A percentile compares a stretch with the other conserved stretches of the same genome.
Conservation (phyloP, 2,797 vertebrate genomes). For the Todus mexicanus region DNA sequence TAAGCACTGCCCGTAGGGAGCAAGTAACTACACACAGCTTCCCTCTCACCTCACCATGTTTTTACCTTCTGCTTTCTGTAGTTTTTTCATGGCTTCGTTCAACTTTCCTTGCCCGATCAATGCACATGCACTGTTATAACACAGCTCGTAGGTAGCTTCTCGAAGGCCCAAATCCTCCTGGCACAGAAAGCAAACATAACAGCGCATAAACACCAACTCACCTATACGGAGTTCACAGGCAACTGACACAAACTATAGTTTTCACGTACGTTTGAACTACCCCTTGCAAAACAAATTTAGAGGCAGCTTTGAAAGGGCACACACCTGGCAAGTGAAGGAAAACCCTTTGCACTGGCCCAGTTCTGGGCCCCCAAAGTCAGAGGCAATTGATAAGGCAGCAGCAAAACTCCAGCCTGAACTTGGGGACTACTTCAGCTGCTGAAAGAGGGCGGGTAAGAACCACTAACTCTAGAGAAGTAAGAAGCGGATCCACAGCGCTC, state of each 20-base stretch:
- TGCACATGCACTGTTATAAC: slow-evolving; percentile 92
- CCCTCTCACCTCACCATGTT: background rate
- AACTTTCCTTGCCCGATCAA: slow-evolving; percentile 91
- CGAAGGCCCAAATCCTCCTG: slow-evolving; percentile 92
- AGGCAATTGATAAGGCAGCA: background rate
- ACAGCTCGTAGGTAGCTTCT: slow-evolving; percentile 92
- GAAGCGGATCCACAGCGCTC: background rate
- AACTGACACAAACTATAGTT: background rate
- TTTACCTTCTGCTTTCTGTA: slow-evolving; percentile 92
- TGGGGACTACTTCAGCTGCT: background rate
- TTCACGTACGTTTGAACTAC: background rate
- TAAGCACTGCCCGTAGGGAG: background rate
- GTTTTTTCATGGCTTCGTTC: slow-evolving; percentile 86
- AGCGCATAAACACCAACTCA: background rate
- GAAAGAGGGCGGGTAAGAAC: background rate
- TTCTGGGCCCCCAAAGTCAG: too few relatives aligned
- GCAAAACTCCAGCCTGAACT: background rate
- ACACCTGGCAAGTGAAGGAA: background rate
- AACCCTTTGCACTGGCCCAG: too few relatives aligned
- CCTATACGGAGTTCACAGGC: background rate
- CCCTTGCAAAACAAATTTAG: background rate
- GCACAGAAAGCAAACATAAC: background rate
- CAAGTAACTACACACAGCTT: background rate
- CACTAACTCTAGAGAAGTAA: background rate
- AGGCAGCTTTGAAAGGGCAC: background rate